Percentiles rank a stretch among this genome's conserved stretches.
phyloP scores from a whole-genome alignment of 2,888 invertebrate species.

The Tenthredo mesomela region DNA sequence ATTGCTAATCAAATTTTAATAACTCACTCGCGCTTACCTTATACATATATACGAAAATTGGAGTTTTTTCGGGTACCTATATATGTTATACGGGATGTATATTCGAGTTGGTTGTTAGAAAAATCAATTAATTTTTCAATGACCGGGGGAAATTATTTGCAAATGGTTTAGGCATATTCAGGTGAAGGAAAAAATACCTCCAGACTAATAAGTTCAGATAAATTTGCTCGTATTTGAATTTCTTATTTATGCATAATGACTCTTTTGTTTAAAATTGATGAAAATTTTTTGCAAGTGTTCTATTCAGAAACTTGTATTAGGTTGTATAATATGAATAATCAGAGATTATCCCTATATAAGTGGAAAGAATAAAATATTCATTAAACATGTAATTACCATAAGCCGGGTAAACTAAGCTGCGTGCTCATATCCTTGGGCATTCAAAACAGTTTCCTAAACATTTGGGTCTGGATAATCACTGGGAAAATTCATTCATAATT shows the following conservation, averaged over 20 bases:
- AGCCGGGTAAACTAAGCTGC: slow-evolving; percentile 25
- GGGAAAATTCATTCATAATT: slow-evolving; percentile 29
- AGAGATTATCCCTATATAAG: not conserved
- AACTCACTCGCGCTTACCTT: not conserved
- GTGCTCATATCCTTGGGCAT: slow-evolving; percentile 3
- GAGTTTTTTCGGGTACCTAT: not conserved
- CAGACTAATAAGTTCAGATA: not conserved
- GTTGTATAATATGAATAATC: not conserved
- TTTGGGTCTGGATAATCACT: slow-evolving; percentile 18
- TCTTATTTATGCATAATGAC: not conserved
- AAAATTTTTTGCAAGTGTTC: not conserved
- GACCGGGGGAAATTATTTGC: not conserved
- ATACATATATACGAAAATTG: not conserved
- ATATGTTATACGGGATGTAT: not conserved
- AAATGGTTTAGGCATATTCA: not conserved
- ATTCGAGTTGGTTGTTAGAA: not conserved
- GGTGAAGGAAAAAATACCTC: not conserved
- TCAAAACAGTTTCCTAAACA: slow-evolving; percentile 27
- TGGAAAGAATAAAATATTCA: slow-evolving; percentile 27
- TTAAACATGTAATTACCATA: slow-evolving; percentile 19
- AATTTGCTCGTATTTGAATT: not conserved
- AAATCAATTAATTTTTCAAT: not conserved
- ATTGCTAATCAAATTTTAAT: slow-evolving; percentile 1
- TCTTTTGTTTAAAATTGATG: not conserved
- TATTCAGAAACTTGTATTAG: not conserved